Percentiles rank a stretch among this genome's conserved stretches.
Conservation (phyloP, 2,888 invertebrate species). For the Nasonia oneida region DNA sequence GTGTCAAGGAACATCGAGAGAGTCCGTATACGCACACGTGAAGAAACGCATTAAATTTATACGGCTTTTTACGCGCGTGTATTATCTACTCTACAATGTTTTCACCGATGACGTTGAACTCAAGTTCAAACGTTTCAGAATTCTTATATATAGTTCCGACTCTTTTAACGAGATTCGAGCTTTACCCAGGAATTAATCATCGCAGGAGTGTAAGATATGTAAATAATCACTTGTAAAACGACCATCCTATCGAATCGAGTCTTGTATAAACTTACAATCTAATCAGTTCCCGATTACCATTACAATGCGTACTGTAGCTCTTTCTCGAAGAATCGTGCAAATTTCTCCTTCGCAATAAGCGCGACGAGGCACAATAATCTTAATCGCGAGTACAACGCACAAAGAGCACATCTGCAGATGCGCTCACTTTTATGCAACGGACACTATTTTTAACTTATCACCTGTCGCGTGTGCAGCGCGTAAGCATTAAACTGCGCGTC, state of each 20-base stretch:
- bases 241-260: no score
- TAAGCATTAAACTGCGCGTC: neutral
- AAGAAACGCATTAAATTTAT: constrained; percentile 15
- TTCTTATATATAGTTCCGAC: neutral
- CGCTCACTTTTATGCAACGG: neutral
- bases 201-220: neutral
- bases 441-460: constrained; percentile 23
- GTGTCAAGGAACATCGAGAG: constrained; percentile 43
- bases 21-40: neutral
- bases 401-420: neutral
- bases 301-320: no score
- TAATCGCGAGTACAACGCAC: neutral
- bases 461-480: neutral
- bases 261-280: no score
- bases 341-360: no score
- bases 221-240: neutral
- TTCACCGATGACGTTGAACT: neutral
- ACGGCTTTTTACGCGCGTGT: neutral
- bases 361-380: no score
- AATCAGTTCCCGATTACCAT: neutral
- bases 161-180: neutral
- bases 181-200: neutral
- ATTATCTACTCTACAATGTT: neutral
- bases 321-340: neutral
- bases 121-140: neutral